Conservation (phyloP, 1,140 invertebrate species). For the Drosophila bifasciata region DNA sequence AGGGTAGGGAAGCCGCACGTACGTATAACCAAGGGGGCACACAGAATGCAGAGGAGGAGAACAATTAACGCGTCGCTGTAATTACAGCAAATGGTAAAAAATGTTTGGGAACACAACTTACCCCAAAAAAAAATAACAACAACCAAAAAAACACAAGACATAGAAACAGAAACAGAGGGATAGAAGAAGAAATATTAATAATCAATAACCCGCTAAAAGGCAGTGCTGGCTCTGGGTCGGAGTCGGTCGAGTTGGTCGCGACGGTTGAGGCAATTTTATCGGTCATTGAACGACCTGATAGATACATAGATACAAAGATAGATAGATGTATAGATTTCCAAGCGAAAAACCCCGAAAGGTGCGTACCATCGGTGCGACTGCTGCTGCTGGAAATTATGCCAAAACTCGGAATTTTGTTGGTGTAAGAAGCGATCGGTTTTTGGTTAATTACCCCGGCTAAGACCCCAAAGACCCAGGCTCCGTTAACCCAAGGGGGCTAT, state of each 20-base stretch:
- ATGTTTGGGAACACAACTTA: conserved; percentile 60
- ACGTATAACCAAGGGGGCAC: conserved; percentile 28
- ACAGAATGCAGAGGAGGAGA: conserved; percentile 63
- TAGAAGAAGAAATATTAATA: conserved; percentile 68
- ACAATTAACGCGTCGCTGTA: conserved; percentile 79
- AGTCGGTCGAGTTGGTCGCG: conserved; percentile 48
- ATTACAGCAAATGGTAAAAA: conserved; percentile 67
- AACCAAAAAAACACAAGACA: conserved; percentile 18
- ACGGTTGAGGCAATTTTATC: conserved; percentile 72
- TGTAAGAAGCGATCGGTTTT: conserved; percentile 76
- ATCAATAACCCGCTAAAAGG: conserved; percentile 80
- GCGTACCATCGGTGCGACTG: not conserved
- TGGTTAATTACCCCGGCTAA: conserved; percentile 64
- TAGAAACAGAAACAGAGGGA: conserved; percentile 5
- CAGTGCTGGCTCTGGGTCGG: conserved; percentile 18
- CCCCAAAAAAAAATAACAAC: conserved; percentile 18
- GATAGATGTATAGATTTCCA: conserved; percentile 26
- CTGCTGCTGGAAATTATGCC: conserved; percentile 37
- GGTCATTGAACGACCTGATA: conserved; percentile 71
- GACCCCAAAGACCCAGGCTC: conserved; percentile 52
- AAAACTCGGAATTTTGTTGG: conserved; percentile 24
- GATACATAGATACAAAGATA: not conserved
- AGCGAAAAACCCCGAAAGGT: conserved; percentile 19
- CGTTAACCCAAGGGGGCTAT: conserved; percentile 46
- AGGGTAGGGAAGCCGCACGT: not conserved